Evolutionary conservation across 2,113 vertebrate genomes (phyloP).

Genomic region (Neolamprologus sp.): DNA sequence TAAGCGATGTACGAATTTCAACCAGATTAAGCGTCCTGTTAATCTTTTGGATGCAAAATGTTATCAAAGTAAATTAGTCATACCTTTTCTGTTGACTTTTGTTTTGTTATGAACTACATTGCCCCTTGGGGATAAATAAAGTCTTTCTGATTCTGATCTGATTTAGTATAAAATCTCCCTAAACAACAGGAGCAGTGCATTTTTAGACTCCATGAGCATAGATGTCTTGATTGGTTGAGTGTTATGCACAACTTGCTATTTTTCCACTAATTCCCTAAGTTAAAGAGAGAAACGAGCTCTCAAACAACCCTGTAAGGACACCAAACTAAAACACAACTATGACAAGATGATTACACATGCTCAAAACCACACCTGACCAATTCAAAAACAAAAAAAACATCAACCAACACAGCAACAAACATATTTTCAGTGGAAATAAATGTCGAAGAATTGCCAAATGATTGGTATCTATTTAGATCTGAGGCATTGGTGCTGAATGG

Average conservation of each 20-base stretch:
- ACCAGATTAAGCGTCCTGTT: neutral
- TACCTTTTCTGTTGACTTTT: neutral
- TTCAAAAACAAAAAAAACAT: neutral
- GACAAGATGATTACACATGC: slow-evolving; percentile 1
- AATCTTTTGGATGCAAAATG: neutral
- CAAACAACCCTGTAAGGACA: neutral
- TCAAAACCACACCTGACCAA: slow-evolving; percentile 1
- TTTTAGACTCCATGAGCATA: neutral
- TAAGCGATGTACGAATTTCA: neutral
- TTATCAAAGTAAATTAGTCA: neutral
- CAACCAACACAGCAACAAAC: slow-evolving; percentile 14
- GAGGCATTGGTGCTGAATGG: neutral
- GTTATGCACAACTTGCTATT: neutral
- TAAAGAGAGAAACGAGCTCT: neutral
- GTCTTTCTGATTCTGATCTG: neutral
- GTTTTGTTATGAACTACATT: neutral
- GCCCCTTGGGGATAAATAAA: neutral
- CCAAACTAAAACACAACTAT: neutral
- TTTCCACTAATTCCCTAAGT: neutral
- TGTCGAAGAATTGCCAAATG: neutral
- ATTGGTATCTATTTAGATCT: neutral
- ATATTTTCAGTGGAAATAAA: neutral
- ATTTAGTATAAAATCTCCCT: neutral
- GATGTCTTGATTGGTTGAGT: neutral
- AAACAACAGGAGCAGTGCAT: neutral